These are phyloP conservation scores for Galleria mellonella DNA, from an alignment of 1,140 invertebrate genomes.

Conservation along the genomic window DNA sequence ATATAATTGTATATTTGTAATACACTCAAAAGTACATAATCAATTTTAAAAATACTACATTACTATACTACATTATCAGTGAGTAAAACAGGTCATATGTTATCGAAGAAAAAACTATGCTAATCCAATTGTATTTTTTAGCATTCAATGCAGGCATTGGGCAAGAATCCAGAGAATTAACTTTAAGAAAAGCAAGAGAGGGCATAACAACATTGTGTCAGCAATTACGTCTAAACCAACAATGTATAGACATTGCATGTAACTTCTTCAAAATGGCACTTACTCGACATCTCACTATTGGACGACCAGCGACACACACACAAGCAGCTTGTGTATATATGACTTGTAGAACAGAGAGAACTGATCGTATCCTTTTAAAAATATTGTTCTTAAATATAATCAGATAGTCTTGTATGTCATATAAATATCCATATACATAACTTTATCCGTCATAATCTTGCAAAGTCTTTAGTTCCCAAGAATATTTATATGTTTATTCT, in stretches of 20 bases:
- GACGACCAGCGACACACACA: constrained; percentile 92
- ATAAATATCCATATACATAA: too few species aligned
- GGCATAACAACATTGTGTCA: constrained; percentile 87
- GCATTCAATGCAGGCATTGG: constrained; percentile 88
- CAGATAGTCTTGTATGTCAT: too few species aligned
- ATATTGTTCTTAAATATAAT: too few species aligned
- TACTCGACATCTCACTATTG: constrained; percentile 90
- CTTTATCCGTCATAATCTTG: too few species aligned
- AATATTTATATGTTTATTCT: too few species aligned
- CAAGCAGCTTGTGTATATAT: constrained; percentile 98
- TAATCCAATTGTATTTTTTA: constrained; percentile 36
- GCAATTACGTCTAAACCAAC: constrained; percentile 89
- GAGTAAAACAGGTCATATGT: too few species aligned
- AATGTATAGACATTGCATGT: constrained; percentile 93
- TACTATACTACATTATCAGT: too few species aligned
- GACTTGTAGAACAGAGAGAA: constrained; percentile 95
- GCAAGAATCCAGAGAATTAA: constrained; percentile 92
- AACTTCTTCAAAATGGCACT: constrained; percentile 98
- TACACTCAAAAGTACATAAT: too few species aligned
- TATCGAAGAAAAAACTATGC: too few species aligned
- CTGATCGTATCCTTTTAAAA: constrained; percentile 89
- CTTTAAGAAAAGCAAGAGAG: constrained; percentile 89
- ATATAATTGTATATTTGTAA: too few species aligned
- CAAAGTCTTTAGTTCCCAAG: too few species aligned
- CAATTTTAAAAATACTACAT: too few species aligned